Conservation (phyloP, 2,113 vertebrate genomes). For the Charadrius vociferus region DNA sequence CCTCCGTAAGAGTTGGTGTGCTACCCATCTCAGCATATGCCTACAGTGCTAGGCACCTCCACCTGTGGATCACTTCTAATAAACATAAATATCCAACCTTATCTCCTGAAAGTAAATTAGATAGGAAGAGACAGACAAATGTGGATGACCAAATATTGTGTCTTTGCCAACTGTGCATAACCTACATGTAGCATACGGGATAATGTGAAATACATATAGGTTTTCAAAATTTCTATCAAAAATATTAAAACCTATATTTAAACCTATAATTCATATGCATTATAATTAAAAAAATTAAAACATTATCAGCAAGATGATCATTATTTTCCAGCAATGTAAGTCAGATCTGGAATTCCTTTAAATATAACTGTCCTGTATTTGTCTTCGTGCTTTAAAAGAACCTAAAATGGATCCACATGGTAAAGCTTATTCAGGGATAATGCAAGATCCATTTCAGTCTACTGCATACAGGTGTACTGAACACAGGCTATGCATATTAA, state of each 20-base stretch:
- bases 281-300: background rate
- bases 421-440: background rate
- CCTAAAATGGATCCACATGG: background rate
- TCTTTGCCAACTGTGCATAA: background rate
- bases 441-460: background rate
- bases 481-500: constrained; percentile 53
- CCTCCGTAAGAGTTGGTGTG: background rate
- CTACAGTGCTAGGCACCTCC: background rate
- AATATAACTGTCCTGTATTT: background rate
- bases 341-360: background rate
- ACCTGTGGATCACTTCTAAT: background rate
- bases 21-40: background rate
- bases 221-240: background rate
- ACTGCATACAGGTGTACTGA: constrained; percentile 27
- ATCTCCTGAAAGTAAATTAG: background rate
- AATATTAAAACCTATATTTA: background rate
- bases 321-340: background rate
- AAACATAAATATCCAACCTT: background rate
- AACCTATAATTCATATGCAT: background rate
- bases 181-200: background rate
- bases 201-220: rapidly evolving
- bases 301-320: background rate
- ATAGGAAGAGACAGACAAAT: background rate
- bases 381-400: background rate
- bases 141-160: background rate